Evolutionary conservation across 2,113 vertebrate genomes (phyloP).

Genomic region (Grallaria varia): DNA sequence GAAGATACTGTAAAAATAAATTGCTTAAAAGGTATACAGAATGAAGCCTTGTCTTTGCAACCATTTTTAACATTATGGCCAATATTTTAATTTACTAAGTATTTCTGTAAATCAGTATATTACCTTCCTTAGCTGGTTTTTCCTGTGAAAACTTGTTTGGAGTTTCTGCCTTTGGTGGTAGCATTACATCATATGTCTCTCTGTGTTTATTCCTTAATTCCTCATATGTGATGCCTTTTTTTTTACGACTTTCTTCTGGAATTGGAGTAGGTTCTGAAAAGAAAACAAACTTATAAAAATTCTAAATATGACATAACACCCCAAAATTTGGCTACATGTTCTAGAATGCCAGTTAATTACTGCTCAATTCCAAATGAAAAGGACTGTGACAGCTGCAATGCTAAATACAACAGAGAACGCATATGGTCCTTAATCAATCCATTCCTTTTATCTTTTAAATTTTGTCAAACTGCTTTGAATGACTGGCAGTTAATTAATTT

Average conservation of each 20-base stretch:
- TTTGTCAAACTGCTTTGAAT: neutral
- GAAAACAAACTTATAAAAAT: conserved; percentile 21
- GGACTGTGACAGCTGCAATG: neutral
- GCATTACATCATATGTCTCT: conserved; percentile 71
- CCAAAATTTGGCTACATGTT: neutral
- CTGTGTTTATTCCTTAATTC: conserved; percentile 82
- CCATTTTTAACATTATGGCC: neutral
- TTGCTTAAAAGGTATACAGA: neutral
- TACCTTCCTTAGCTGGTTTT: conserved; percentile 75
- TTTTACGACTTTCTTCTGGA: conserved; percentile 74
- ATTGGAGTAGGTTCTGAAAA: conserved; percentile 69
- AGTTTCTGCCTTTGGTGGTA: conserved; percentile 70
- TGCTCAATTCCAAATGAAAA: neutral
- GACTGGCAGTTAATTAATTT: neutral
- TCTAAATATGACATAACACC: neutral
- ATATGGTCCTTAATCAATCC: neutral
- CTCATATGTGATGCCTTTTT: conserved; percentile 77
- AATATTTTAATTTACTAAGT: neutral
- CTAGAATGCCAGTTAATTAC: neutral
- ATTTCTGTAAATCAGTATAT: neutral
- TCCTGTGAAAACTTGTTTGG: conserved; percentile 70
- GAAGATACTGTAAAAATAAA: neutral
- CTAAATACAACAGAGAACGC: neutral
- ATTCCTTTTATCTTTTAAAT: neutral
- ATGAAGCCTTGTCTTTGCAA: neutral